These are phyloP conservation scores for Larimichthys polyactis DNA, from an alignment of 2,113 vertebrate genomes.

Conservation along the genomic window DNA sequence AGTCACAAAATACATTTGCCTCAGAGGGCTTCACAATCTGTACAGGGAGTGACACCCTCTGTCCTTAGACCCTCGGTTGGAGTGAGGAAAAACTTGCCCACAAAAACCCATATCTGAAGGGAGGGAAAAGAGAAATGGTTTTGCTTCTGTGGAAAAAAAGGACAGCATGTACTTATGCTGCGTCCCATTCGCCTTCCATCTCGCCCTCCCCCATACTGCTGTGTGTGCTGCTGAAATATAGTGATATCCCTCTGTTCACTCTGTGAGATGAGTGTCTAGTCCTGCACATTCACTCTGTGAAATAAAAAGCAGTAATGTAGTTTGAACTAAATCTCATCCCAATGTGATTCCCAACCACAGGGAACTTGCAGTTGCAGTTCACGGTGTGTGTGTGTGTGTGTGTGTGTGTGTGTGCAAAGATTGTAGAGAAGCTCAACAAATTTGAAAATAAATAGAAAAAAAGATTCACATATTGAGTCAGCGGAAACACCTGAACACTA, in stretches of 20 bases:
- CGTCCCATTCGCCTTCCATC: not conserved
- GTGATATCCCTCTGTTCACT: conserved; percentile 5
- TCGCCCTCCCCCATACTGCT: not conserved
- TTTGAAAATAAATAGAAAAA: not conserved
- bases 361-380: not conserved
- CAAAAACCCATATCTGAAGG: too few species aligned
- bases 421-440: not conserved
- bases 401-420: not conserved
- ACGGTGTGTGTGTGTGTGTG: too few species aligned
- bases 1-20: too few species aligned
- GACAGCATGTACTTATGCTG: conserved; percentile 5
- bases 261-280: not conserved
- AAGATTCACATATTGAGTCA: too few species aligned
- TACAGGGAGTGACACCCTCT: too few species aligned
- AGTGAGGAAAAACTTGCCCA: too few species aligned
- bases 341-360: not conserved
- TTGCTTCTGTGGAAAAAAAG: conserved; percentile 1
- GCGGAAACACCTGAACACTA: too few species aligned
- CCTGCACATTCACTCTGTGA: not conserved
- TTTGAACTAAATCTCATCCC: not conserved
- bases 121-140: not conserved
- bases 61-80: too few species aligned
- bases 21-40: too few species aligned
- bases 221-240: not conserved
- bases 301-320: not conserved